A percentile compares a stretch with the other conserved stretches of the same genome.
Conservation (phyloP, 2,888 invertebrate genomes). For the Torymus texanus region DNA sequence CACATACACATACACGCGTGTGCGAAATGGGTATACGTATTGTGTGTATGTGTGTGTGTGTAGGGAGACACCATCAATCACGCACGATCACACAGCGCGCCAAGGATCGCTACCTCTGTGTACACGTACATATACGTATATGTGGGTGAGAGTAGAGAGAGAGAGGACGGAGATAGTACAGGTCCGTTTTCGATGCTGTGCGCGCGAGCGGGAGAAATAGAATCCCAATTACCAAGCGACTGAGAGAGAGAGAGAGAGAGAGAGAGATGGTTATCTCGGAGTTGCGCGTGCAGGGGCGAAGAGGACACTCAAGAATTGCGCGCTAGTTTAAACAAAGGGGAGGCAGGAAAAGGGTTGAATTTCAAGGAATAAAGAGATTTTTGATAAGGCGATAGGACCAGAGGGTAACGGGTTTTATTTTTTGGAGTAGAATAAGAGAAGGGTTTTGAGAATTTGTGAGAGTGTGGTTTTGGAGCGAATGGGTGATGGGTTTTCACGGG, state of each 20-base stretch:
- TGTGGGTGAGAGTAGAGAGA: not conserved
- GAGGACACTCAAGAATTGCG: too few species aligned
- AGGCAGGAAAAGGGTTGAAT: not conserved
- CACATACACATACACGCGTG: not conserved
- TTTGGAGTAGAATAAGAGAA: too few species aligned
- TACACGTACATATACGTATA: not conserved
- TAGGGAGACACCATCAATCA: conserved; percentile 45
- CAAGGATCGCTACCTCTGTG: not conserved
- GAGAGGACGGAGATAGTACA: not conserved
- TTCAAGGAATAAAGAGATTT: not conserved
- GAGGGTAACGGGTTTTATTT: not conserved
- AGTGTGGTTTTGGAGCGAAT: too few species aligned
- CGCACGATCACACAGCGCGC: conserved; percentile 30
- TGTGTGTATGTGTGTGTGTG: not conserved
- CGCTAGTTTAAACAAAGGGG: not conserved
- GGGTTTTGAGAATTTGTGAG: too few species aligned
- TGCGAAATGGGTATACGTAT: not conserved
- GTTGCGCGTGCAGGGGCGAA: too few species aligned
- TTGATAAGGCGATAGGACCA: not conserved
- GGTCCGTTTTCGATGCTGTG: conserved; percentile 39
- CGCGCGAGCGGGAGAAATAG: conserved; percentile 25
- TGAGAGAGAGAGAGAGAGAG: not conserved
- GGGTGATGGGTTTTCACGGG: not conserved
- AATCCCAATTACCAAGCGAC: conserved; percentile 41
- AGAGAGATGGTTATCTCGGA: too few species aligned